Conservation (phyloP, 2,797 vertebrate genomes). For the Acomys russatus region DNA sequence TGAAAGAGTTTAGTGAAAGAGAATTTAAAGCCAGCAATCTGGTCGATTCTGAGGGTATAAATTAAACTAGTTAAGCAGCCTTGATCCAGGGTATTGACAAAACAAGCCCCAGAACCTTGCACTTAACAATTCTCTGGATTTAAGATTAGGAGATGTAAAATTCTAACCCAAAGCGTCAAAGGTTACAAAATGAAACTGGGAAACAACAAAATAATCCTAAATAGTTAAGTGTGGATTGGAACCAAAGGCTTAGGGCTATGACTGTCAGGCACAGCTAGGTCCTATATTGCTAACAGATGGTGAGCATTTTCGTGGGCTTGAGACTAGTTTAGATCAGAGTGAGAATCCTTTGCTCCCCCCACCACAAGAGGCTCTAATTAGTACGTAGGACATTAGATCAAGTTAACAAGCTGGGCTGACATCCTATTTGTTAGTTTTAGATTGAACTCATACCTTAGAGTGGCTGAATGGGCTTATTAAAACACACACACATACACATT, state of each 20-base stretch:
- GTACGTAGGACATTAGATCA: slow-evolving; percentile 79
- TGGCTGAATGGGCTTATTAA: slow-evolving; percentile 71
- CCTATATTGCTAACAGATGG: slow-evolving; percentile 82
- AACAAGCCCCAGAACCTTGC: slow-evolving; percentile 70
- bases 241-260: slow-evolving; percentile 68
- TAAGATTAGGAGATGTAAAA: slow-evolving; percentile 59
- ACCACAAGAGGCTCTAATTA: slow-evolving; percentile 78
- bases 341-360: slow-evolving; percentile 67
- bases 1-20: slow-evolving; percentile 82
- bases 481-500: slow-evolving; percentile 48
- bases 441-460: slow-evolving; percentile 68
- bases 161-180: slow-evolving; percentile 69
- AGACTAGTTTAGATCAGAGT: slow-evolving; percentile 82
- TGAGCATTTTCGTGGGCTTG: slow-evolving; percentile 76
- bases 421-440: slow-evolving; percentile 83
- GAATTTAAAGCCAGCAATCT: slow-evolving; percentile 84
- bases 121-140: slow-evolving; percentile 65
- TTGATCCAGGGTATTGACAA: slow-evolving; percentile 81
- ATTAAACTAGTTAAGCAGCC: slow-evolving; percentile 83
- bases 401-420: slow-evolving; percentile 78
- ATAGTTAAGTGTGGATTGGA: slow-evolving; percentile 73
- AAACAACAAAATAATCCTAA: slow-evolving; percentile 77
- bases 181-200: slow-evolving; percentile 44
- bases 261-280: slow-evolving; percentile 70
- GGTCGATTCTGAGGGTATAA: slow-evolving; percentile 83